A percentile compares a stretch with the other conserved stretches of the same genome.
phyloP scores from a whole-genome alignment of 2,113 vertebrate genomes.

The Condylura cristata region DNA sequence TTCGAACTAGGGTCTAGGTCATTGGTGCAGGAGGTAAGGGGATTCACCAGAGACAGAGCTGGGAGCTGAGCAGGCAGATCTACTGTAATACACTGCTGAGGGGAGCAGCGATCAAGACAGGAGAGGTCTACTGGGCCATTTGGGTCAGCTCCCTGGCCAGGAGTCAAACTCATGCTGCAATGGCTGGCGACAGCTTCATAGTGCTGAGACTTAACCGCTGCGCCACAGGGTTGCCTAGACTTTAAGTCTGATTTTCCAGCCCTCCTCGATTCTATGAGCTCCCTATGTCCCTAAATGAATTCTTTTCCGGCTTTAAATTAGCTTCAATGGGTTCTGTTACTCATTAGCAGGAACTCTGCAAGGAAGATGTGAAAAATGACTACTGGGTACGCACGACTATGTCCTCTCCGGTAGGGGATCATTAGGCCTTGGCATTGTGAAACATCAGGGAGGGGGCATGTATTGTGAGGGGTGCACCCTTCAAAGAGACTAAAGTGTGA shows the following conservation, averaged over 20 bases:
- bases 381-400: neutral
- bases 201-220: too few species aligned
- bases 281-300: neutral
- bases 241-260: neutral
- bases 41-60: too few species aligned
- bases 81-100: too few species aligned
- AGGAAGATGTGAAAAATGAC: neutral
- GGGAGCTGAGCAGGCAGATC: too few species aligned
- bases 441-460: neutral
- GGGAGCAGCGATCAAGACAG: too few species aligned
- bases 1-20: too few species aligned
- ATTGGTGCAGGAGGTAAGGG: too few species aligned
- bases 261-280: neutral
- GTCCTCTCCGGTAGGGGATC: neutral
- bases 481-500: neutral
- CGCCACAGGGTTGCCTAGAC: neutral
- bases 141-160: too few species aligned
- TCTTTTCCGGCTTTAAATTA: neutral
- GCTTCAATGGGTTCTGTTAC: neutral
- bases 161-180: too few species aligned
- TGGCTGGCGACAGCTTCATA: too few species aligned
- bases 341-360: constrained; percentile 33
- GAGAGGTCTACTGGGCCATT: too few species aligned
- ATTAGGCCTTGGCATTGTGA: neutral
- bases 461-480: neutral